phyloP scores from a whole-genome alignment of 2,797 vertebrate species.

The Limnodromus scolopaceus region DNA sequence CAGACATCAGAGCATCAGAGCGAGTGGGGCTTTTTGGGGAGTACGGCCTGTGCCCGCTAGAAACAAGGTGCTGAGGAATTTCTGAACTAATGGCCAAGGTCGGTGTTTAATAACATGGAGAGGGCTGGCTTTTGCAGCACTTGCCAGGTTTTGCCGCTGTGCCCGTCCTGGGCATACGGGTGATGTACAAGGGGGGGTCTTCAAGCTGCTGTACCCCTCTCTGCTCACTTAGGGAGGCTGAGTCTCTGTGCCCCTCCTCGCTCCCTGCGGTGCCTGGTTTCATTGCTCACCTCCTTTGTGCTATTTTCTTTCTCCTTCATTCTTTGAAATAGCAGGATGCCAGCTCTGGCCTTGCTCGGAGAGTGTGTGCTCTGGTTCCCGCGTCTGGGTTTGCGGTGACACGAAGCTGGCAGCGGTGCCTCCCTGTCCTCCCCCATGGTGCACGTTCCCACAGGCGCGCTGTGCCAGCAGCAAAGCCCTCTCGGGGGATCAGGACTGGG shows the following conservation, averaged over 20 bases:
- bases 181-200: not conserved
- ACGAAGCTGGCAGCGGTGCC: not conserved
- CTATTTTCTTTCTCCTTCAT: not conserved
- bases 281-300: not conserved
- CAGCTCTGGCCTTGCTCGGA: not conserved
- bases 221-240: not conserved
- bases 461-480: not conserved
- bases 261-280: not conserved
- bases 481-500: accelerated
- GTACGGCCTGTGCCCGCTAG: not conserved
- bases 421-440: not conserved
- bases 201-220: not conserved
- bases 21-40: not conserved
- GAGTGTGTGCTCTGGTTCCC: not conserved
- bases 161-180: not conserved
- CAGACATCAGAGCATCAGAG: not conserved
- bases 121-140: not conserved
- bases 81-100: not conserved
- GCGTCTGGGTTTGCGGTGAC: accelerated
- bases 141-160: accelerated
- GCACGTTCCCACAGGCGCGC: no score
- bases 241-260: not conserved
- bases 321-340: not conserved
- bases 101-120: not conserved
- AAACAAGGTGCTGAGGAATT: not conserved